These are phyloP conservation scores for Burhinus oedicnemus DNA, from an alignment of 2,113 vertebrate genomes.

Conservation along the genomic window DNA sequence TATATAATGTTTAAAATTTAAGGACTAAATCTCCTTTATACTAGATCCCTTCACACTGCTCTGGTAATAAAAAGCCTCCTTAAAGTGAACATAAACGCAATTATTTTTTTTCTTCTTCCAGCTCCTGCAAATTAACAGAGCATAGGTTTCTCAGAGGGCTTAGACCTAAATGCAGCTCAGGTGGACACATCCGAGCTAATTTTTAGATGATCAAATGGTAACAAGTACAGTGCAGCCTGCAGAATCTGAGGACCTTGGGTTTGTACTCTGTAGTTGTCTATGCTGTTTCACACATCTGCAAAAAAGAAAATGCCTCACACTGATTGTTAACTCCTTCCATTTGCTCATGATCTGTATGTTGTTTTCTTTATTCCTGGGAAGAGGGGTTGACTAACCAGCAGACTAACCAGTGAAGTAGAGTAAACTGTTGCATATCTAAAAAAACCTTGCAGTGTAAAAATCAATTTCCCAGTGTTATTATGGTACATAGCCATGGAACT, in stretches of 20 bases:
- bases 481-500: background rate
- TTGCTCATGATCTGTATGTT: background rate
- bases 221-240: background rate
- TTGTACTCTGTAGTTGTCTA: background rate
- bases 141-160: background rate
- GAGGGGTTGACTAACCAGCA: background rate
- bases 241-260: background rate
- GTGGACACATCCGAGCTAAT: background rate
- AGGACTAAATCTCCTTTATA: conserved; percentile 43
- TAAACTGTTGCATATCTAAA: background rate
- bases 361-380: background rate
- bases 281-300: background rate
- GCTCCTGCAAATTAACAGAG: background rate
- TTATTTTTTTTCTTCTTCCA: background rate
- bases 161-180: background rate
- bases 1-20: conserved; percentile 68
- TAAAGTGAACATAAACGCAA: background rate
- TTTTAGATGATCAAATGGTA: background rate
- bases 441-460: background rate
- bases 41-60: background rate
- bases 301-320: background rate
- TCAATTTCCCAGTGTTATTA: background rate
- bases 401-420: background rate
- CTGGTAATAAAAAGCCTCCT: background rate
- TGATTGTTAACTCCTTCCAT: background rate